Evolutionary conservation across 2,888 invertebrate species (phyloP).

Genomic region (Masnerella sp.): DNA sequence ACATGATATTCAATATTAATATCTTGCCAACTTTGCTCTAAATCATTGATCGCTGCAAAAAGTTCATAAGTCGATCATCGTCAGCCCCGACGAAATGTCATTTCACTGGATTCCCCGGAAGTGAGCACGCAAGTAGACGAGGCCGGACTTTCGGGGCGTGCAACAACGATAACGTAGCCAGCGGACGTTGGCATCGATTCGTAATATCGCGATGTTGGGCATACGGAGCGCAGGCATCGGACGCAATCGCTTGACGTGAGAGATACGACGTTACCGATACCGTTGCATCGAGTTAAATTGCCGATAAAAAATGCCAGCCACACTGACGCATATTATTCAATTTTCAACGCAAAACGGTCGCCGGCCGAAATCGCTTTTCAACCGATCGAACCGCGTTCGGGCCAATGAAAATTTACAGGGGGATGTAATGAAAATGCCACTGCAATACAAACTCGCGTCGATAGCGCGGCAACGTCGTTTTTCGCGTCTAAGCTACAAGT

Average conservation of each 20-base stretch:
- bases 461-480: constrained; percentile 54
- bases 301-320: too few relatives aligned
- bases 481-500: constrained; percentile 47
- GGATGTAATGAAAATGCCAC: constrained; percentile 18
- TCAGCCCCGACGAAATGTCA: constrained; percentile 43
- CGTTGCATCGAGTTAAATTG: constrained; percentile 15
- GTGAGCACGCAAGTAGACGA: constrained; percentile 51
- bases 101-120: constrained; percentile 47
- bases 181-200: constrained; percentile 58
- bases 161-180: constrained; percentile 52
- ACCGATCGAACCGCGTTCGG: too few relatives aligned
- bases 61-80: constrained; percentile 49
- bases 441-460: constrained; percentile 28
- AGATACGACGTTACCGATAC: constrained; percentile 48
- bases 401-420: constrained; percentile 16
- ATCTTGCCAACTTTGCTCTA: not conserved
- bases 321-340: constrained; percentile 28
- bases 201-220: constrained; percentile 50
- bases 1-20: too few relatives aligned
- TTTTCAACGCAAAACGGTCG: too few relatives aligned
- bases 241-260: constrained; percentile 44
- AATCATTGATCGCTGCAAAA: constrained; percentile 23
- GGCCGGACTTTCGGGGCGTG: constrained; percentile 47
- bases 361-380: too few relatives aligned
- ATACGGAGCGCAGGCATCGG: constrained; percentile 31